Evolutionary conservation across 2,797 vertebrate genomes (phyloP).

Genomic region (Artibeus lituratus): DNA sequence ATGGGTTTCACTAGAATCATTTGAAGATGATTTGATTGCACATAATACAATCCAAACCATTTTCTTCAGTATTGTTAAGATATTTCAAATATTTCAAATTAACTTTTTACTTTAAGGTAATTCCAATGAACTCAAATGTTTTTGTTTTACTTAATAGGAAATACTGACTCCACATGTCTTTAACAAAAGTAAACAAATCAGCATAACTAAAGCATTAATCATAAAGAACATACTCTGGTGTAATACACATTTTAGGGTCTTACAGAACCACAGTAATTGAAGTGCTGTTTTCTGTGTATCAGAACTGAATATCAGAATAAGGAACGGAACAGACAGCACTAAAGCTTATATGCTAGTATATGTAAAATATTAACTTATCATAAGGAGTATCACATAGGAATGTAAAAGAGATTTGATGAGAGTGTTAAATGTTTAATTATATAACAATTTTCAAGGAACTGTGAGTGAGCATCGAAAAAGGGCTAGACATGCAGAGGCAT

Average conservation of each 20-base stretch:
- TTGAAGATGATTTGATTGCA: background rate
- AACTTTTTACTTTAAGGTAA: background rate
- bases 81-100: background rate
- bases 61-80: background rate
- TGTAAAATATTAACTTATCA: background rate
- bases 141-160: background rate
- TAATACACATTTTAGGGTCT: background rate
- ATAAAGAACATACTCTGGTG: background rate
- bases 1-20: background rate
- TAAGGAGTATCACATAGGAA: background rate
- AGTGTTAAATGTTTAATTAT: background rate
- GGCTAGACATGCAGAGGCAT: background rate
- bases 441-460: background rate
- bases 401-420: background rate
- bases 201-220: background rate
- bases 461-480: background rate
- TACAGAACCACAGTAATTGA: background rate
- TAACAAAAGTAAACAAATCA: background rate
- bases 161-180: background rate
- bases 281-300: background rate
- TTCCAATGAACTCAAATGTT: background rate
- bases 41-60: background rate
- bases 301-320: background rate
- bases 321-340: background rate
- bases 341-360: background rate